Evolutionary conservation across 2,888 invertebrate species (phyloP).

Genomic region (Lycophotia porphyrea): DNA sequence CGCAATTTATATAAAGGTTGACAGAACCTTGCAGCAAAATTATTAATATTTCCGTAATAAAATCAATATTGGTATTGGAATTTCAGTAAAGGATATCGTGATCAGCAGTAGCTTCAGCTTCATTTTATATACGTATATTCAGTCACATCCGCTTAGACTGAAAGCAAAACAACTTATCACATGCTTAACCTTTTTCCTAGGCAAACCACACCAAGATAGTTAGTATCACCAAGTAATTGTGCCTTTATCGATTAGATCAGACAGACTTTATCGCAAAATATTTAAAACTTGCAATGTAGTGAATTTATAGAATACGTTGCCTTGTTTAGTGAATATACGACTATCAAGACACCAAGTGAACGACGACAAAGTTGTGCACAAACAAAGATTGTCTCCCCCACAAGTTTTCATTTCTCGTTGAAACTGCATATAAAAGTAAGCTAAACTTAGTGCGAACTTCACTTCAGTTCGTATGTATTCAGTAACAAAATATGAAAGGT

Average conservation of each 20-base stretch:
- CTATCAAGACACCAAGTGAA: constrained; percentile 2
- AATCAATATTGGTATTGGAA: not conserved
- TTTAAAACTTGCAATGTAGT: not conserved
- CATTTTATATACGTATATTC: not conserved
- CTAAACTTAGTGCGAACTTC: constrained; percentile 40
- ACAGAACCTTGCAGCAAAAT: not conserved
- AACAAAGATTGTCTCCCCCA: constrained; percentile 16
- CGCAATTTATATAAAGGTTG: not conserved
- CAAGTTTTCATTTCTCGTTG: constrained; percentile 30
- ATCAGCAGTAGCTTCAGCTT: not conserved
- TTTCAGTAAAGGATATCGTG: not conserved
- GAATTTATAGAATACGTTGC: not conserved
- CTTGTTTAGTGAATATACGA: not conserved
- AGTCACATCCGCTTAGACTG: not conserved
- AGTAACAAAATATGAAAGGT: constrained; percentile 29
- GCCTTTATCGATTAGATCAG: not conserved
- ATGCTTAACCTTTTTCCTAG: not conserved
- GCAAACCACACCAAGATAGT: not conserved
- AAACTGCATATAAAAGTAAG: constrained; percentile 38
- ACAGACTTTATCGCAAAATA: not conserved
- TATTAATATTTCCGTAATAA: not conserved
- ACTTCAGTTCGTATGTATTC: constrained; percentile 22
- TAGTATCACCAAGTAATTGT: not conserved
- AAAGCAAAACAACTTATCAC: not conserved
- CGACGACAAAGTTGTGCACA: constrained; percentile 9